Conservation (phyloP, 2,113 vertebrate genomes). For the Macroglossus sobrinus region DNA sequence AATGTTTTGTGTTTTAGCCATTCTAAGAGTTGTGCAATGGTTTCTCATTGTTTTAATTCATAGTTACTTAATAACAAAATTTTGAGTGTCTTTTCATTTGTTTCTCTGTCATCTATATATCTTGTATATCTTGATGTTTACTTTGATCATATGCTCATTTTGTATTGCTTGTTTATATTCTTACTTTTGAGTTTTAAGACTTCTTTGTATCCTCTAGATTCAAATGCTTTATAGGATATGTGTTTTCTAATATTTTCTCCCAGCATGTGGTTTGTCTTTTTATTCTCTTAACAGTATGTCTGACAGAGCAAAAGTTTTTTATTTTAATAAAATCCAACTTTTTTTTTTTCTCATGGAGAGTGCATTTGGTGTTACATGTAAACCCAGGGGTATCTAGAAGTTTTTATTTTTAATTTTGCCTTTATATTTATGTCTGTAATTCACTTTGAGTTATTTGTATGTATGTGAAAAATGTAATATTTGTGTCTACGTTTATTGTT, state of each 20-base stretch:
- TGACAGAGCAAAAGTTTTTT: not conserved
- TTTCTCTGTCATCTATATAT: not conserved
- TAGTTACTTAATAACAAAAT: not conserved
- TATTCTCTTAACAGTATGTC: not conserved
- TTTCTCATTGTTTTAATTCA: not conserved
- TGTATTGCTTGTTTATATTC: not conserved
- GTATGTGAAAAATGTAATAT: not conserved
- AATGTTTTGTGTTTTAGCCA: not conserved
- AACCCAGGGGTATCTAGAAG: not conserved
- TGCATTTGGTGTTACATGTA: not conserved
- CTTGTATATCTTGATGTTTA: not conserved
- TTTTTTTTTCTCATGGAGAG: not conserved
- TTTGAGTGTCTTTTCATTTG: not conserved
- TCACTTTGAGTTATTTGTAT: not conserved
- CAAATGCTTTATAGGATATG: not conserved
- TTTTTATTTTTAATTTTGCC: not conserved
- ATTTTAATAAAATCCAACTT: not conserved
- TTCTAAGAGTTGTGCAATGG: not conserved
- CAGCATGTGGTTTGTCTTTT: not conserved
- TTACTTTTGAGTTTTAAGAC: not conserved
- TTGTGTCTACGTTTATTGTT: not conserved
- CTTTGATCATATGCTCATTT: not conserved
- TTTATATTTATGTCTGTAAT: not conserved
- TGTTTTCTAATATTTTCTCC: not conserved
- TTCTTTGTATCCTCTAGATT: not conserved